Conservation (phyloP, 2,113 vertebrate species). For the Bos taurus region ARS-UCD2.0 NC_037348.1:10450501-10451000, state of each 20-base stretch:
- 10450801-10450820: background rate
- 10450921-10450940: background rate
- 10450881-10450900: background rate
- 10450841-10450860: background rate
- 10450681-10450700: background rate
- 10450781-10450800: background rate
- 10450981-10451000: background rate
- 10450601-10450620: background rate
- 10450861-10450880: background rate
- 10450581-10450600: background rate
- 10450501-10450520: background rate
- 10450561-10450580: background rate
- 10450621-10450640: background rate
- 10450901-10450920: rapidly evolving
- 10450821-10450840: background rate
- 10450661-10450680: background rate
- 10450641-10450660: background rate
- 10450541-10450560: background rate
- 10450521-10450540: background rate
- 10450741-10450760: background rate
- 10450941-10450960: background rate
- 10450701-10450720: background rate
- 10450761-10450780: rapidly evolving
- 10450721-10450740: background rate
- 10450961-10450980: background rate